Conservation (phyloP, 2,888 invertebrate genomes). For the Lasiommata megera region DNA sequence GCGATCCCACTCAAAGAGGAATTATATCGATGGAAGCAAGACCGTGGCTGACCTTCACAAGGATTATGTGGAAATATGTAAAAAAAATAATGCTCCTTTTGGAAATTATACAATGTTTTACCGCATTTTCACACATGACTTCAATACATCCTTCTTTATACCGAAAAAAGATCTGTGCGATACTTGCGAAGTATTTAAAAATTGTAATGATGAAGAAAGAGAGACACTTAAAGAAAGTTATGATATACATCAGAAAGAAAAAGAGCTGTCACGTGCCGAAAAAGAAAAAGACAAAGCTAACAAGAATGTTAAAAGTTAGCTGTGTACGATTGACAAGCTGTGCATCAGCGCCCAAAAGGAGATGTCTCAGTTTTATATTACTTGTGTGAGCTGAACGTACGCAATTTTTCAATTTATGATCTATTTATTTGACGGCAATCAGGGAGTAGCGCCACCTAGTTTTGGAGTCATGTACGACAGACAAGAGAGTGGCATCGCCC, state of each 20-base stretch:
- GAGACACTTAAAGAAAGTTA: not conserved
- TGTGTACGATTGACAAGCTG: slow-evolving; percentile 12
- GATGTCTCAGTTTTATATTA: not conserved
- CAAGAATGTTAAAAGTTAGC: slow-evolving; percentile 9
- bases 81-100: not conserved
- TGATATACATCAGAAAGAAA: not conserved
- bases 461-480: too few species aligned
- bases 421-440: too few species aligned
- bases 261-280: not conserved
- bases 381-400: not conserved
- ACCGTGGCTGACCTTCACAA: not conserved
- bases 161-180: slow-evolving; percentile 3
- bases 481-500: too few species aligned
- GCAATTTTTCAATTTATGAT: too few species aligned
- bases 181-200: not conserved
- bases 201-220: not conserved
- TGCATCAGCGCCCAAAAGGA: not conserved
- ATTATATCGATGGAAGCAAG: not conserved
- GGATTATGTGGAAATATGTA: not conserved
- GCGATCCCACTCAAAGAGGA: not conserved
- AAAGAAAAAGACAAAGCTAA: slow-evolving; percentile 1
- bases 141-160: not conserved
- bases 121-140: not conserved
- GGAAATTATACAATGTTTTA: not conserved
- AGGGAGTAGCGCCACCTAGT: too few species aligned